phyloP scores from a whole-genome alignment of 2,888 invertebrate species.

The Tachina fera region DNA sequence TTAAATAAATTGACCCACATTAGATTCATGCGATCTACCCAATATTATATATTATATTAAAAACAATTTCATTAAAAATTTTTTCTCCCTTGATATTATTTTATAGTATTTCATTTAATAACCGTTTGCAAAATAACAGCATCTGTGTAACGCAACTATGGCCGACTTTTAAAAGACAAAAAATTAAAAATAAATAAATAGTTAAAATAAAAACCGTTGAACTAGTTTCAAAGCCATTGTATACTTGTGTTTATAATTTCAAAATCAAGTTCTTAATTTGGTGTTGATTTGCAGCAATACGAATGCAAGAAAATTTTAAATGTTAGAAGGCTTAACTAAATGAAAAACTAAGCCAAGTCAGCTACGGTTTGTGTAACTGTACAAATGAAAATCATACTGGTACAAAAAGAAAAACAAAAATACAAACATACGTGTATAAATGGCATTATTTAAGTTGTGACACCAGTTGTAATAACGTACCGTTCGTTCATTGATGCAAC shows the following conservation, averaged over 20 bases:
- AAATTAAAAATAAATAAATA: not conserved
- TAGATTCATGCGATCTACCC: no score
- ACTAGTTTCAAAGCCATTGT: slow-evolving; percentile 31
- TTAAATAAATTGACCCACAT: no score
- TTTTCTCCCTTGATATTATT: not conserved
- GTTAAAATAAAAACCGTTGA: slow-evolving; percentile 6
- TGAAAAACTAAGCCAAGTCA: slow-evolving; percentile 12
- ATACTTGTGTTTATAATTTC: slow-evolving; percentile 12
- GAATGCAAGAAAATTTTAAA: slow-evolving; percentile 23
- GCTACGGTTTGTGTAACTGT: slow-evolving; percentile 64
- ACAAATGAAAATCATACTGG: slow-evolving; percentile 42
- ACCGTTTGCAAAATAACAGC: slow-evolving; percentile 32
- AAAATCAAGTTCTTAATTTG: slow-evolving; percentile 66
- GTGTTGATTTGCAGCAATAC: slow-evolving; percentile 64
- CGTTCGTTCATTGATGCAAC: slow-evolving; percentile 34
- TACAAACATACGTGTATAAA: no score
- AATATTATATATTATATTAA: no score
- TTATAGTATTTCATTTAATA: slow-evolving; percentile 16
- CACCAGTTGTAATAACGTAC: slow-evolving; percentile 42
- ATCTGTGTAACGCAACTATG: slow-evolving; percentile 25
- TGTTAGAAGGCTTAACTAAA: slow-evolving; percentile 17
- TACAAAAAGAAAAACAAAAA: slow-evolving; percentile 18
- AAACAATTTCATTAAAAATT: not conserved
- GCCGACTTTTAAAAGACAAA: slow-evolving; percentile 10
- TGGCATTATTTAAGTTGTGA: slow-evolving; percentile 55